Percentiles rank a stretch among this genome's conserved stretches.
phyloP scores from a whole-genome alignment of 2,113 vertebrate species.

The Brachirus orientalis region DNA sequence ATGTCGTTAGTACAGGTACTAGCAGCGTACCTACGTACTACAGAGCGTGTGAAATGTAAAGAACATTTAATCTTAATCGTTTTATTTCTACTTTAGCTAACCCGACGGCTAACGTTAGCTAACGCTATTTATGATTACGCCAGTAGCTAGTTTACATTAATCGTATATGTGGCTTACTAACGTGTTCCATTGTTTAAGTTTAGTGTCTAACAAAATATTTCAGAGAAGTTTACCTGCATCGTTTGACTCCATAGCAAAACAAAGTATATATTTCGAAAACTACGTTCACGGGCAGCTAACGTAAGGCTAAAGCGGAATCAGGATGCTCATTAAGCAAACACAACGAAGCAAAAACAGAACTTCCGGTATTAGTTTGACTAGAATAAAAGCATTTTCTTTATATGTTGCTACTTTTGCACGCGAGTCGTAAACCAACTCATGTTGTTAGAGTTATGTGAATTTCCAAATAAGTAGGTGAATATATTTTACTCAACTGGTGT shows the following conservation, averaged over 20 bases:
- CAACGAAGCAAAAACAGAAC: not conserved
- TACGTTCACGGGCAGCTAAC: not conserved
- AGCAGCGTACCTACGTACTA: not conserved
- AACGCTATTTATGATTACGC: not conserved
- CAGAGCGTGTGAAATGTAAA: not conserved
- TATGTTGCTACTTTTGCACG: too few relatives aligned
- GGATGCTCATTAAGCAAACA: not conserved
- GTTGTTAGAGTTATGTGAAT: too few relatives aligned
- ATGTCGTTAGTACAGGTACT: not conserved
- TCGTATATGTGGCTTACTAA: not conserved
- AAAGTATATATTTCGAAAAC: constrained; percentile 10
- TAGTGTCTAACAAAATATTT: not conserved
- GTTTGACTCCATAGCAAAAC: constrained; percentile 63
- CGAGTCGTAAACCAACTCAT: too few relatives aligned
- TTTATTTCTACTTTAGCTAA: not conserved
- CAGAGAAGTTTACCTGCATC: constrained; percentile 61
- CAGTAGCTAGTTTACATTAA: constrained; percentile 1
- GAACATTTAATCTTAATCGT: not conserved
- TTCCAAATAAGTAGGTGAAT: too few relatives aligned
- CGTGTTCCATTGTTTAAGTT: not conserved
- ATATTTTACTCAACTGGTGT: too few relatives aligned
- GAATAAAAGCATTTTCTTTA: constrained; percentile 35
- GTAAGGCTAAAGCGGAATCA: not conserved
- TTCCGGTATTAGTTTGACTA: constrained; percentile 20
- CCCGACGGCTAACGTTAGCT: constrained; percentile 9